A percentile compares a stretch with the other conserved stretches of the same genome.
These are phyloP conservation scores for Aleiodes testaceus DNA, from an alignment of 2,888 invertebrate species.

Conservation along the genomic window DNA sequence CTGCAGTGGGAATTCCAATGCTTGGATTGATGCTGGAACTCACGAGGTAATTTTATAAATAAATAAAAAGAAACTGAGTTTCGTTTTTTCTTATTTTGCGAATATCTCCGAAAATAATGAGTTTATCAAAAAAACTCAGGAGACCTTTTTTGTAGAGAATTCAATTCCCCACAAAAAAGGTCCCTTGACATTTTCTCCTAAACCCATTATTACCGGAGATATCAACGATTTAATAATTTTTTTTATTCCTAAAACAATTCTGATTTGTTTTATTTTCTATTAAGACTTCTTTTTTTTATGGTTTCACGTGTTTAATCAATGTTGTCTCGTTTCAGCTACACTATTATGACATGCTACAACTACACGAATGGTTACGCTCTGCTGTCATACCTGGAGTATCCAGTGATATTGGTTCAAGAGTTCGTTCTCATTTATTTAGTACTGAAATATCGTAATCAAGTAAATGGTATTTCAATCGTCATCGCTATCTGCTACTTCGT, in stretches of 20 bases:
- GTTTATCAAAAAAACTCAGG: no score
- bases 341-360: constrained; percentile 87
- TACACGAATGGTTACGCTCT: constrained; percentile 82
- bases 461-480: constrained; percentile 72
- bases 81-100: no score
- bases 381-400: constrained; percentile 89
- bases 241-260: no score
- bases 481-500: constrained; percentile 68
- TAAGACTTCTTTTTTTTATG: background rate
- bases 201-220: no score
- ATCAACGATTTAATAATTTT: no score
- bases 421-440: constrained; percentile 82
- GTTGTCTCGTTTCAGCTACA: constrained; percentile 79
- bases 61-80: background rate
- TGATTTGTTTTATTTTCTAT: background rate
- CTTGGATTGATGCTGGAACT: constrained; percentile 81
- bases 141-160: no score
- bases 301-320: background rate
- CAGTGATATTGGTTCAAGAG: constrained; percentile 85
- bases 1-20: constrained; percentile 81
- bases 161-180: no score
- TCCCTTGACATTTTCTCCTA: no score
- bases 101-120: no score
- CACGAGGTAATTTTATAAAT: constrained; percentile 75
- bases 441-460: constrained; percentile 78